Percentiles rank a stretch among this genome's conserved stretches.
Evolutionary conservation across 2,113 vertebrate genomes (phyloP).

Genomic region (Podarcis raffonei): DNA sequence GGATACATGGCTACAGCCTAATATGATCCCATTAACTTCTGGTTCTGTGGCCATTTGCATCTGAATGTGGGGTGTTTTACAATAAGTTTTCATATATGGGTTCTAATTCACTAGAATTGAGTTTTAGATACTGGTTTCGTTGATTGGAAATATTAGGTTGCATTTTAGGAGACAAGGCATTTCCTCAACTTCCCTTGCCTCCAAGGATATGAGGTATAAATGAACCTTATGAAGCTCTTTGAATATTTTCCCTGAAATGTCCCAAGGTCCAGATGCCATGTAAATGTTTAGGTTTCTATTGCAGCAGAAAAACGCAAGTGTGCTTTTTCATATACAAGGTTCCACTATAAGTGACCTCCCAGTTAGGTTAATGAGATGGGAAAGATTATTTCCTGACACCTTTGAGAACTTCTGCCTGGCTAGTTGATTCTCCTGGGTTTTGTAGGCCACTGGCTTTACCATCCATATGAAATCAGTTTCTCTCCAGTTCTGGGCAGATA

Average conservation of each 20-base stretch:
- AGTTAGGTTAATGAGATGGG: neutral
- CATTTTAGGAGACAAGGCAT: neutral
- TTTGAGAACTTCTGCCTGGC: neutral
- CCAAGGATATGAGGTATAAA: neutral
- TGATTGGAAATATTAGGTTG: neutral
- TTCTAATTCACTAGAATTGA: neutral
- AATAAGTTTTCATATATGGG: constrained; percentile 1
- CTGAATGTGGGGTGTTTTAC: neutral
- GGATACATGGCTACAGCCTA: neutral
- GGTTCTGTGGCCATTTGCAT: neutral
- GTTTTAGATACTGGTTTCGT: neutral
- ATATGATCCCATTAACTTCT: neutral
- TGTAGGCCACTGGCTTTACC: neutral
- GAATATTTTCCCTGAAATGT: neutral
- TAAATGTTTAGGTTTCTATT: neutral
- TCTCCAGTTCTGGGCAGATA: neutral
- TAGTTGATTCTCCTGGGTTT: neutral
- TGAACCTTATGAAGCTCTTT: neutral
- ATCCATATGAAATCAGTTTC: neutral
- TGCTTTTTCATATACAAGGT: neutral
- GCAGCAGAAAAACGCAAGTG: neutral
- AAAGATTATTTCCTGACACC: neutral
- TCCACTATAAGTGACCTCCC: neutral
- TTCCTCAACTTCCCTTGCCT: neutral
- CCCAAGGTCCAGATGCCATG: neutral